phyloP scores from a whole-genome alignment of 2,113 vertebrate species.

The Tachuris rubrigastra region DNA sequence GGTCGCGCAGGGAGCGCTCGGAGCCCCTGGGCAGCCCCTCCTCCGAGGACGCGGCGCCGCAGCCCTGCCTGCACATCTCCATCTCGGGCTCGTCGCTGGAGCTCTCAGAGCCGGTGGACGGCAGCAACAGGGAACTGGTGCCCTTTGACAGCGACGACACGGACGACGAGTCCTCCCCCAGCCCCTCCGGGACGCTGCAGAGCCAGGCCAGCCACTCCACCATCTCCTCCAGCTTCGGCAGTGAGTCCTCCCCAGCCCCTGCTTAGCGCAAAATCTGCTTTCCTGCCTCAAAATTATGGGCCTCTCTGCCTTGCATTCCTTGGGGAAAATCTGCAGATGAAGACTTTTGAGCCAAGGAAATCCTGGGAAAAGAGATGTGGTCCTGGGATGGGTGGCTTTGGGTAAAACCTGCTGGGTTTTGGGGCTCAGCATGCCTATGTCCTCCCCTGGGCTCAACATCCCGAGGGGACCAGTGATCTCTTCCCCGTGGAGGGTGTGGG shows the following conservation, averaged over 20 bases:
- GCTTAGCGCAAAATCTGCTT: accelerated
- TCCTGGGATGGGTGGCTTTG: background rate
- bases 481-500: accelerated
- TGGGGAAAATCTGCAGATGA: background rate
- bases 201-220: conserved; percentile 97
- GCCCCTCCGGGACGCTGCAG: conserved; percentile 94
- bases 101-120: conserved; percentile 78
- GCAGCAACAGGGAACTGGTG: conserved; percentile 82
- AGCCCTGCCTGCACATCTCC: conserved; percentile 93
- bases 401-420: background rate
- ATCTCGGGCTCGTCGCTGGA: conserved; percentile 91
- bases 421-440: accelerated
- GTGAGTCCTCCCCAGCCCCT: conserved; percentile 74
- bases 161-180: conserved; percentile 94
- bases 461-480: accelerated
- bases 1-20: conserved; percentile 73
- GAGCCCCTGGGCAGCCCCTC: conserved; percentile 60
- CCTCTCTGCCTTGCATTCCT: background rate
- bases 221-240: conserved; percentile 94
- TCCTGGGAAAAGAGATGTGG: background rate
- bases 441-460: background rate
- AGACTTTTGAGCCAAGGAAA: background rate
- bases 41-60: conserved; percentile 53
- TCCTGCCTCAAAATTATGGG: background rate
- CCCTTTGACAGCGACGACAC: conserved; percentile 97